Evolutionary conservation across 2,113 vertebrate species (phyloP).

Genomic region (Neofelis nebulosa): DNA sequence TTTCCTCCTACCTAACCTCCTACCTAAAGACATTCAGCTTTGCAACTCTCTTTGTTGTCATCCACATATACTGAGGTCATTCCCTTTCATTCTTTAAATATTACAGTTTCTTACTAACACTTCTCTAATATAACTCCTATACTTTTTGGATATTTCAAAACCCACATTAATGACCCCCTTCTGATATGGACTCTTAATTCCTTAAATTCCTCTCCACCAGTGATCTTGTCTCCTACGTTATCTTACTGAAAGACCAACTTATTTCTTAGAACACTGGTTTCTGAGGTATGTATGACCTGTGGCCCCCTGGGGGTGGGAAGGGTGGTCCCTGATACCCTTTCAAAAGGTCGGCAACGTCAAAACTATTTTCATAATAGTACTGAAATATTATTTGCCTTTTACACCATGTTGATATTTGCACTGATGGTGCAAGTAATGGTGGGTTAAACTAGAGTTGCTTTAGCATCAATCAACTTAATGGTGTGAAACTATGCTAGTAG

Average conservation of each 20-base stretch:
- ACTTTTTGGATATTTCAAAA: conserved; percentile 32
- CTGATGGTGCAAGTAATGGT: background rate
- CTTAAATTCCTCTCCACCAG: background rate
- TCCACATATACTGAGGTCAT: background rate
- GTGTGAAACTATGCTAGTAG: background rate
- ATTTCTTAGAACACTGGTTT: background rate
- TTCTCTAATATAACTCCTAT: background rate
- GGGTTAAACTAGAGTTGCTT: background rate
- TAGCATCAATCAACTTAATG: background rate
- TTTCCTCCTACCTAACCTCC: background rate
- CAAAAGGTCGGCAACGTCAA: background rate
- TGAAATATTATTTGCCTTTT: background rate
- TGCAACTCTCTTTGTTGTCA: background rate
- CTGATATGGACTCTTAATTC: background rate
- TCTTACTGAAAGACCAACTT: background rate
- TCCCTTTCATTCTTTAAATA: background rate
- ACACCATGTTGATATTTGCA: background rate
- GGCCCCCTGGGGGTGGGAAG: background rate
- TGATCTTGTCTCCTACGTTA: background rate
- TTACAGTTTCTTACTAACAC: background rate
- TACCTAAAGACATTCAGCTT: background rate
- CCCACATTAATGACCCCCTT: background rate
- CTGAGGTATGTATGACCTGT: background rate
- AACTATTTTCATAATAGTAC: background rate
- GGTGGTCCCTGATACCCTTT: background rate